Evolutionary conservation across 2,797 vertebrate species (phyloP), one percentile per base, ranked within the genome.

Genomic region (Thalassophryne amazonica): DNA sequence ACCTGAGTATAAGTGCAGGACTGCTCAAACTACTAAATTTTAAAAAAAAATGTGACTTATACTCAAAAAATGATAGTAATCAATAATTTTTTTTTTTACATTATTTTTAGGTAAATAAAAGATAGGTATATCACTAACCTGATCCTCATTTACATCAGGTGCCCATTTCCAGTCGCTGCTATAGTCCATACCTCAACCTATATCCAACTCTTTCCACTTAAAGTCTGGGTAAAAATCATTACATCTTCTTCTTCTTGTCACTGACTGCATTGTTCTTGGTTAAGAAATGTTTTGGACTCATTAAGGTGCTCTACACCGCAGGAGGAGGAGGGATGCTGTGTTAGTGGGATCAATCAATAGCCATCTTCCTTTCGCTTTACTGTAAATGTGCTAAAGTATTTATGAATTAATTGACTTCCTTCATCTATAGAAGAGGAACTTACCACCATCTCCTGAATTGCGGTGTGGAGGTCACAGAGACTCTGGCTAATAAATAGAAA

Each of bases 341-440:
- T 88, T 91, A 91, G 85, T 86, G 80, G 86, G 83, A 80, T 75
- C 58, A 80, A 90, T 91, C 91, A 81, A 92, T 92, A 90, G 59
- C 84, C 84, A 86, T 89, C 80, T 85, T 87, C 78, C 83, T 81
- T 80, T 83, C 66, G 78, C 81, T 74, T 92, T 92, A 91, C 90
- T 84, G 91, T 91, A 92, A 92, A 87, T 53, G 77, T 74, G 84
- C 83, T 92, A 79, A 92, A 92, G 89, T 92, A 92, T 92, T 92
- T 88, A 92, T 92, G 90, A 90, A 91, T 91, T 87, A 90, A 91
- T 92, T 90, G 89, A 91, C 89, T 88, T 84, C 61, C 70, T 76
- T 68, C 21, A 52, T 83, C 75, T 82, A 86, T 89, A 88, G 83
- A 74, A 82, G 78, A 80, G 46, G 61, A 76, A 47, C 46, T 36